Conservation (phyloP, 2,888 invertebrate species). For the Dioctria linearis region DNA sequence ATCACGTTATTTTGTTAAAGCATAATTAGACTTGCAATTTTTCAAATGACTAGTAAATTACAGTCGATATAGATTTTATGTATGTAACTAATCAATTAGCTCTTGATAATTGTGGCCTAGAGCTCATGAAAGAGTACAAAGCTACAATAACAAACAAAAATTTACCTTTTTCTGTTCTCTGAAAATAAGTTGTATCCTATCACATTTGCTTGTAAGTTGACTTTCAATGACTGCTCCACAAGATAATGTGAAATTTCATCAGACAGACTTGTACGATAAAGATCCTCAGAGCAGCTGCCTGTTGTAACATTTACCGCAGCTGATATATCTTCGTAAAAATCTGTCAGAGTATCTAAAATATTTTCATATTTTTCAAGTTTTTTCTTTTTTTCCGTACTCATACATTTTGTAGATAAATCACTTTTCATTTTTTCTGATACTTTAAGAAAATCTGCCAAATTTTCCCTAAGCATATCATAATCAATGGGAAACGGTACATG, state of each 20-base stretch:
- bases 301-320: constrained; percentile 66
- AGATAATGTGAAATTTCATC: constrained; percentile 66
- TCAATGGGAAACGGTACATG: constrained; percentile 68
- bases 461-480: constrained; percentile 65
- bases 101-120: background rate
- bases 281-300: constrained; percentile 50
- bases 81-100: background rate
- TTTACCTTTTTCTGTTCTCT: constrained; percentile 62
- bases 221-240: constrained; percentile 65
- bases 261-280: constrained; percentile 61
- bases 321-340: constrained; percentile 69
- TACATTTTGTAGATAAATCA: constrained; percentile 61
- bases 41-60: no score
- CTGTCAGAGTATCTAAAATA: constrained; percentile 70
- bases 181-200: constrained; percentile 66
- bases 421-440: constrained; percentile 60
- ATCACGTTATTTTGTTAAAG: no score
- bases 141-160: background rate
- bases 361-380: constrained; percentile 64
- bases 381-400: constrained; percentile 66
- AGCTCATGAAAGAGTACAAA: background rate
- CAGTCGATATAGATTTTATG: background rate
- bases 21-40: no score
- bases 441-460: constrained; percentile 64
- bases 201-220: constrained; percentile 64